These are phyloP conservation scores for Cathartes aura DNA, from an alignment of 2,113 vertebrate genomes.

Conservation along the genomic window DNA sequence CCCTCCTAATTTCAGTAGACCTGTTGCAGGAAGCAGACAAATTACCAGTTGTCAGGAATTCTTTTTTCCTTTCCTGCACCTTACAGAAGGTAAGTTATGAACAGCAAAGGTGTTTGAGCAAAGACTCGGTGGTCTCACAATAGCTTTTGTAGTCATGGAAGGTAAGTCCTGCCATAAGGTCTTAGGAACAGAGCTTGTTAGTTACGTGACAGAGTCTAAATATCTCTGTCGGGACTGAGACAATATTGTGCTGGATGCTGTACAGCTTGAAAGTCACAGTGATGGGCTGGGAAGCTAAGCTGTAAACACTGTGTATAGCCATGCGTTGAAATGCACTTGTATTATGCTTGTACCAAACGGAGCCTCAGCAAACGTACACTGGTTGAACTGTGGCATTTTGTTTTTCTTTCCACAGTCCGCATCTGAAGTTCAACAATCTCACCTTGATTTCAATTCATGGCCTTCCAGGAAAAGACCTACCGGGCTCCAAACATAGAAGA, in stretches of 20 bases:
- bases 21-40: neutral
- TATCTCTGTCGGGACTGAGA: neutral
- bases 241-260: neutral
- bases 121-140: neutral
- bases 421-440: constrained; percentile 91
- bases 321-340: neutral
- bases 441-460: constrained; percentile 90
- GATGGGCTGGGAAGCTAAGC: neutral
- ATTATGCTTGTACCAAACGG: neutral
- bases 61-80: neutral
- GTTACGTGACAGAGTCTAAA: neutral
- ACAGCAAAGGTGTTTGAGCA: neutral
- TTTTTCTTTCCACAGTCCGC: constrained; percentile 79
- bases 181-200: neutral
- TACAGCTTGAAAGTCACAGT: neutral
- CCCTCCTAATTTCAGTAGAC: neutral
- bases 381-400: neutral
- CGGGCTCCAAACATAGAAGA: constrained; percentile 46
- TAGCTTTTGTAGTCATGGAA: neutral
- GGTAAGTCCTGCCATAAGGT: neutral
- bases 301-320: neutral
- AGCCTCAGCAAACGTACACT: neutral
- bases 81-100: neutral
- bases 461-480: constrained; percentile 75
- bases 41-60: neutral